phyloP scores from a whole-genome alignment of 2,888 invertebrate species.

The Lottia gigantea region DNA sequence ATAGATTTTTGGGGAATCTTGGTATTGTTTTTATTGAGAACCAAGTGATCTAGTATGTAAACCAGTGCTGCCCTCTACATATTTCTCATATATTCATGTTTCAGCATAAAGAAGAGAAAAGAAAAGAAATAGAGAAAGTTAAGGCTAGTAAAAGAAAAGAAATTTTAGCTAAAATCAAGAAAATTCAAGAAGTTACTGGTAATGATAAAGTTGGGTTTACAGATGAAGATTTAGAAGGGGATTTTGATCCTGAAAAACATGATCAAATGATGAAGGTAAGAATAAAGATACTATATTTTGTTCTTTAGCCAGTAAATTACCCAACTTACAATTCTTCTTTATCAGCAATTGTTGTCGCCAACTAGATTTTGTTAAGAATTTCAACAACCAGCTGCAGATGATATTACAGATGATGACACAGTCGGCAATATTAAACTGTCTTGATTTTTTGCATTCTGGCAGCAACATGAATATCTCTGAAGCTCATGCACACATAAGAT shows the following conservation, averaged over 20 bases:
- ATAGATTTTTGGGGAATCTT: too few species aligned
- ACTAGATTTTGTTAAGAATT: too few species aligned
- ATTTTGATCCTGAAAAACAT: slow-evolving; percentile 86
- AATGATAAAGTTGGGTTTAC: slow-evolving; percentile 79
- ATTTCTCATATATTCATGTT: background rate
- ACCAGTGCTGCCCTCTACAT: background rate
- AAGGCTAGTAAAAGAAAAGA: slow-evolving; percentile 89
- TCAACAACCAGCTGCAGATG: too few species aligned
- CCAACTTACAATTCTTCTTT: too few species aligned
- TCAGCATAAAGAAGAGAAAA: slow-evolving; percentile 77
- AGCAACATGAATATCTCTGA: too few species aligned
- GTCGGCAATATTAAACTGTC: too few species aligned
- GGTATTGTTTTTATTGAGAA: too few species aligned
- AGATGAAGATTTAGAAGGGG: slow-evolving; percentile 82
- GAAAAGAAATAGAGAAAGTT: slow-evolving; percentile 87
- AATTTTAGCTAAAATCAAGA: slow-evolving; percentile 87
- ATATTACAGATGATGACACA: too few species aligned
- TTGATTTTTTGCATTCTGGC: too few species aligned
- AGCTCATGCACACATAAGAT: too few species aligned
- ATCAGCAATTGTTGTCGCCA: too few species aligned
- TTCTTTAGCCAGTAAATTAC: background rate
- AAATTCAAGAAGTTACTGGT: slow-evolving; percentile 88
- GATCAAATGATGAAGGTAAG: slow-evolving; percentile 81
- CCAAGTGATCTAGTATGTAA: background rate
- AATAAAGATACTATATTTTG: background rate